phyloP scores from a whole-genome alignment of 2,888 invertebrate species.

The Idaea biselata region DNA sequence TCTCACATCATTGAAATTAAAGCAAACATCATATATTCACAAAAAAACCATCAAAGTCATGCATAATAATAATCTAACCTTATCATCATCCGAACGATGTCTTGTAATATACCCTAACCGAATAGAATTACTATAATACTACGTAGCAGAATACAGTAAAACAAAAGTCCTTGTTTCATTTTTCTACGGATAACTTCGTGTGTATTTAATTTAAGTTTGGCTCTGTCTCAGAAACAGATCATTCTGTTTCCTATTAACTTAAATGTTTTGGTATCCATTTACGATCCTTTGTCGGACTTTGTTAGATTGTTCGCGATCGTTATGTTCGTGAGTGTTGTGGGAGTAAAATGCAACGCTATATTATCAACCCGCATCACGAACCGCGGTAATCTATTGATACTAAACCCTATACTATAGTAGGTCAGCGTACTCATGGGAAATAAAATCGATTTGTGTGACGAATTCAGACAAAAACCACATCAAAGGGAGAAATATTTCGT shows the following conservation, averaged over 20 bases:
- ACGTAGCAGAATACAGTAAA: background rate
- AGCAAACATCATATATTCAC: too few species aligned
- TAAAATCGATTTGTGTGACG: background rate
- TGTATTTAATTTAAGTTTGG: background rate
- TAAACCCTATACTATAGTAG: background rate
- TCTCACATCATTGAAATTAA: too few species aligned
- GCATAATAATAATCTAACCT: too few species aligned
- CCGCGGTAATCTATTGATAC: background rate
- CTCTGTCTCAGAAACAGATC: background rate
- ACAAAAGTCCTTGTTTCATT: background rate
- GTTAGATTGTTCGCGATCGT: background rate
- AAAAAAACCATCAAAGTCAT: too few species aligned
- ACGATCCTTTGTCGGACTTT: background rate
- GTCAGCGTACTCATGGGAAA: background rate
- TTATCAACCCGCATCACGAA: conserved; percentile 1
- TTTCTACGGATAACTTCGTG: background rate
- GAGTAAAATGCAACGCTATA: background rate
- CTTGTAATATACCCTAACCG: background rate
- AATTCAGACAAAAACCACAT: background rate
- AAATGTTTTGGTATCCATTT: background rate
- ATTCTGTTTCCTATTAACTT: background rate
- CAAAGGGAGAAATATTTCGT: background rate
- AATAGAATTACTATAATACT: background rate
- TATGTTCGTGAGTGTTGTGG: background rate
- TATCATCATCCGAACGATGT: too few species aligned